These are phyloP conservation scores for Brenthis ino DNA, from an alignment of 2,888 invertebrate genomes.

Conservation along the genomic window DNA sequence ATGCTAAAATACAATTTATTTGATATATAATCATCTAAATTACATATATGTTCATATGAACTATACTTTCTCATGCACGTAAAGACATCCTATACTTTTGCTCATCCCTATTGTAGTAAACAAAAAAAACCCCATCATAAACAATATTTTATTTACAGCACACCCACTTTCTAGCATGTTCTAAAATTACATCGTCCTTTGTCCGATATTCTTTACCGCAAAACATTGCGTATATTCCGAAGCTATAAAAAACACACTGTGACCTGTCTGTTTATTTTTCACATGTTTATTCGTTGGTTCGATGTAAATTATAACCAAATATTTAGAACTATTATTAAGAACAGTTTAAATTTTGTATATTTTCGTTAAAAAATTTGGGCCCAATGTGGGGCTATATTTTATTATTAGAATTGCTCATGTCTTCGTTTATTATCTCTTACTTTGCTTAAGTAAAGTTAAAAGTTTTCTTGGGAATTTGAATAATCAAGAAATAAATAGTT, in stretches of 20 bases:
- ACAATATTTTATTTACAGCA: too few species aligned
- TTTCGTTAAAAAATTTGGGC: neutral
- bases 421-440: neutral
- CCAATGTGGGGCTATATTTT: constrained; percentile 6
- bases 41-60: neutral
- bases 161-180: neutral
- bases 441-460: neutral
- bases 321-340: constrained; percentile 17
- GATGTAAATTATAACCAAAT: constrained; percentile 25
- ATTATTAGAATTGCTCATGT: too few species aligned
- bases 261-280: constrained; percentile 59
- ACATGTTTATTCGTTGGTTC: constrained; percentile 56
- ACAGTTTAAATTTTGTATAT: too few species aligned
- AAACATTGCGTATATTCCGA: constrained; percentile 21
- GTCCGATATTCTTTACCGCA: too few species aligned
- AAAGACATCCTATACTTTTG: neutral
- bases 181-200: neutral
- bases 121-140: too few species aligned
- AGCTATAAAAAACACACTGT: constrained; percentile 43
- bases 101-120: too few species aligned
- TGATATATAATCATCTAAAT: too few species aligned
- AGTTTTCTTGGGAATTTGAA: neutral
- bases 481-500: neutral
- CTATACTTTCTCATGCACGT: constrained; percentile 1
- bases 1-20: too few species aligned